These are phyloP conservation scores for Vandiemenella viatica DNA, from an alignment of 2,888 invertebrate species.

Conservation along the genomic window DNA sequence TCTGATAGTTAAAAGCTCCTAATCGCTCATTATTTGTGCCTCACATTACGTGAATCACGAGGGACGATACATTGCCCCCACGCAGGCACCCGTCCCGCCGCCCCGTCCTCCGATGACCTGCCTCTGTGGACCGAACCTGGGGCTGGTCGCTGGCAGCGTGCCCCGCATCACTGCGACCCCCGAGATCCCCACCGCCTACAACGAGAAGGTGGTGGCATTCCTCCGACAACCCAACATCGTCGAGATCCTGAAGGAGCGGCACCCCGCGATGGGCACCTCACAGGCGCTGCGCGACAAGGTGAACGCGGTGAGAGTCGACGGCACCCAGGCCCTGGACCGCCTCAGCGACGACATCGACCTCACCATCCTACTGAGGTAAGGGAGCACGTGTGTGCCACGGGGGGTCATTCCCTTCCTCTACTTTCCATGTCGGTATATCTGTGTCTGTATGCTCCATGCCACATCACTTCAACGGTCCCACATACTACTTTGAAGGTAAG, in stretches of 20 bases:
- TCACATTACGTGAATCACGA: too few species aligned
- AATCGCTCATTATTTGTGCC: too few species aligned
- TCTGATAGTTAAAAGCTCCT: too few species aligned
- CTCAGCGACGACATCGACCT: constrained; percentile 87
- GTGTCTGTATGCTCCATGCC: too few species aligned
- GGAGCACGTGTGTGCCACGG: too few species aligned
- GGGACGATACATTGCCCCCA: too few species aligned
- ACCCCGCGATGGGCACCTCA: constrained; percentile 49
- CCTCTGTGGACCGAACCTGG: constrained; percentile 25
- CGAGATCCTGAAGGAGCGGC: constrained; percentile 74
- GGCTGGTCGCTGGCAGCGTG: constrained; percentile 4
- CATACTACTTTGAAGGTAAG: too few species aligned
- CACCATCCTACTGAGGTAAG: constrained; percentile 80
- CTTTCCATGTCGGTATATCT: too few species aligned
- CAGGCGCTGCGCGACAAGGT: constrained; percentile 72
- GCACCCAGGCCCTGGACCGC: constrained; percentile 66
- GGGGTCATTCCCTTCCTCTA: too few species aligned
- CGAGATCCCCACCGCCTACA: constrained; percentile 79
- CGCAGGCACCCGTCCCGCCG: constrained; percentile 60
- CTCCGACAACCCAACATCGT: constrained; percentile 85
- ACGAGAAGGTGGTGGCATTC: constrained; percentile 93
- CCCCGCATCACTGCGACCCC: constrained; percentile 18
- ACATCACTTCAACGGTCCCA: too few species aligned
- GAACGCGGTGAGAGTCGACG: constrained; percentile 73
- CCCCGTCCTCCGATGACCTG: constrained; percentile 39